phyloP scores from a whole-genome alignment of 2,113 vertebrate species.

The Ictalurus furcatus region DNA sequence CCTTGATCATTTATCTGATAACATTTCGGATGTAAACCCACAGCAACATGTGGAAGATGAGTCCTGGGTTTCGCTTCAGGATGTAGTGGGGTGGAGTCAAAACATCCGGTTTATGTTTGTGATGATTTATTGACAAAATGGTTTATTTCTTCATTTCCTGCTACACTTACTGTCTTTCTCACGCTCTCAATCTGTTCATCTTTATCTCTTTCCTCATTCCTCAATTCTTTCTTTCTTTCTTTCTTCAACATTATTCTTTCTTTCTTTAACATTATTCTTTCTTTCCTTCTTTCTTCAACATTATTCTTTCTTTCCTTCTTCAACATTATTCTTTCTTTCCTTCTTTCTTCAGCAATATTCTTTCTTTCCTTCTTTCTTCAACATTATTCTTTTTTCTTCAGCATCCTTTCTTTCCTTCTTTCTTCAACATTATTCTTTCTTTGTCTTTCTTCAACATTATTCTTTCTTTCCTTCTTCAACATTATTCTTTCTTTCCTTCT shows the following conservation, averaged over 20 bases:
- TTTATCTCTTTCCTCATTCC: background rate
- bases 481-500: background rate
- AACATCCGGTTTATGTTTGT: background rate
- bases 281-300: background rate
- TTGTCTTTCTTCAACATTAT: background rate
- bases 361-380: background rate
- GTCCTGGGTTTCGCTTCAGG: background rate
- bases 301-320: conserved; percentile 44
- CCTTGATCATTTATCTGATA: background rate
- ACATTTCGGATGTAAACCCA: background rate
- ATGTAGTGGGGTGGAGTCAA: background rate
- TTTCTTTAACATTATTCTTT: background rate
- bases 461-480: background rate
- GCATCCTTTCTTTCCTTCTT: background rate
- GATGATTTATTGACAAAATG: background rate
- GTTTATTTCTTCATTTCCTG: background rate
- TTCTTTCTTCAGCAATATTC: background rate
- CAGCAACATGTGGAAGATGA: background rate
- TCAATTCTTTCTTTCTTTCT: background rate
- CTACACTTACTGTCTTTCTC: background rate
- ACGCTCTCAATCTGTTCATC: background rate
- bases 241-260: background rate
- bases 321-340: background rate
- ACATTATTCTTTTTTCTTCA: background rate
- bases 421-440: background rate